A percentile compares a stretch with the other conserved stretches of the same genome.
phyloP scores from a whole-genome alignment of 2,888 invertebrate species.

The Sarcophaga subvicina region DNA sequence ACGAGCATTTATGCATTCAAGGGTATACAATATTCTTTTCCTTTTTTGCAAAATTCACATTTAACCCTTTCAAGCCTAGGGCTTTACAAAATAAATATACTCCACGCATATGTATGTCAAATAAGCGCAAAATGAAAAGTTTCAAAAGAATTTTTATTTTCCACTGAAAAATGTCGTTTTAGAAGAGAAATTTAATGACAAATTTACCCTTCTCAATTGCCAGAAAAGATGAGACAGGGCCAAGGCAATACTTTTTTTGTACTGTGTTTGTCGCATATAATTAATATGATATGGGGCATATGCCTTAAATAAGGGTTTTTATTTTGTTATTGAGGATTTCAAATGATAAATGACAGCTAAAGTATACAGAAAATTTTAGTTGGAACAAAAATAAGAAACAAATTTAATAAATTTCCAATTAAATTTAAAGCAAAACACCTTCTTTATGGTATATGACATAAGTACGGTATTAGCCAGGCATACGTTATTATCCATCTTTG shows the following conservation, averaged over 20 bases:
- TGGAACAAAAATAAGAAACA: neutral
- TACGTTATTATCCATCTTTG: too few species aligned
- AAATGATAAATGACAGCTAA: neutral
- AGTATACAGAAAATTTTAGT: neutral
- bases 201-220: slow-evolving; percentile 59
- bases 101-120: too few species aligned
- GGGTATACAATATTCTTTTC: neutral
- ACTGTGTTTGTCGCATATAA: neutral
- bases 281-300: slow-evolving; percentile 35
- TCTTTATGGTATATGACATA: neutral
- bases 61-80: slow-evolving; percentile 44
- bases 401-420: neutral
- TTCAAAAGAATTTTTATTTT: slow-evolving; percentile 20
- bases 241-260: neutral
- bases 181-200: slow-evolving; percentile 35
- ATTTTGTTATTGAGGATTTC: slow-evolving; percentile 1
- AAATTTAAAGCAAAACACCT: neutral
- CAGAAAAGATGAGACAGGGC: slow-evolving; percentile 23
- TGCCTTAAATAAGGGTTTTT: slow-evolving; percentile 3
- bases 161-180: slow-evolving; percentile 43
- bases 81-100: slow-evolving; percentile 7
- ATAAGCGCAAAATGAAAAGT: neutral
- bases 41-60: slow-evolving; percentile 35
- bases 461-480: too few species aligned
- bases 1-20: slow-evolving; percentile 37